A percentile compares a stretch with the other conserved stretches of the same genome.
Conservation (phyloP, 2,113 vertebrate species). For the Sakesphorus luctuosus region DNA sequence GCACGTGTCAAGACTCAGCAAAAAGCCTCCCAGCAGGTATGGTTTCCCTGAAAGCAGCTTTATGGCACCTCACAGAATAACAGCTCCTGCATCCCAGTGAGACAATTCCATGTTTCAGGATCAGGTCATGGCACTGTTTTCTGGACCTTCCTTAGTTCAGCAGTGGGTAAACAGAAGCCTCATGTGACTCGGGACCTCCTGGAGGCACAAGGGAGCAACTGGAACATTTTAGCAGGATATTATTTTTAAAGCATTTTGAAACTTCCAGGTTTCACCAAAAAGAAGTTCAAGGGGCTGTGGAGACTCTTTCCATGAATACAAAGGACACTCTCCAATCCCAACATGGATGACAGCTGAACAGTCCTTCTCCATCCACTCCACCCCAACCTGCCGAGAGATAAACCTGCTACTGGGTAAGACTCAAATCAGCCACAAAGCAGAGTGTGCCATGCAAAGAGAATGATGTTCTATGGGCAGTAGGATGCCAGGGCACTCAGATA, state of each 20-base stretch:
- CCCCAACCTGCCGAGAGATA: background rate
- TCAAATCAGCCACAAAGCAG: background rate
- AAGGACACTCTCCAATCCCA: background rate
- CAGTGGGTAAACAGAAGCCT: background rate
- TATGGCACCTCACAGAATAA: background rate
- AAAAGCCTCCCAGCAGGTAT: background rate
- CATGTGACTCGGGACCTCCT: too few species aligned
- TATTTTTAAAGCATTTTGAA: background rate
- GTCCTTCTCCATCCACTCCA: background rate
- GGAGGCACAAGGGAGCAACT: background rate
- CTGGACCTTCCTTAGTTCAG: background rate
- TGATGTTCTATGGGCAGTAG: background rate
- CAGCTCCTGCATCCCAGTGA: rapidly evolving
- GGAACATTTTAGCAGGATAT: background rate
- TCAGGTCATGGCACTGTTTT: background rate
- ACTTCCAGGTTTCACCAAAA: background rate
- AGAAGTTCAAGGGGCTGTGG: background rate
- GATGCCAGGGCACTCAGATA: background rate
- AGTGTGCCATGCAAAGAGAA: background rate
- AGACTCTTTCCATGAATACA: background rate
- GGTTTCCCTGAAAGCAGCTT: background rate
- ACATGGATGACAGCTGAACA: background rate
- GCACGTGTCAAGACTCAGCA: background rate
- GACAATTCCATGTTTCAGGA: background rate
- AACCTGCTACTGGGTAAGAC: background rate